A percentile compares a stretch with the other conserved stretches of the same genome.
Conservation (phyloP, 1,140 invertebrate species). For the Saccostrea cuccullata region DNA sequence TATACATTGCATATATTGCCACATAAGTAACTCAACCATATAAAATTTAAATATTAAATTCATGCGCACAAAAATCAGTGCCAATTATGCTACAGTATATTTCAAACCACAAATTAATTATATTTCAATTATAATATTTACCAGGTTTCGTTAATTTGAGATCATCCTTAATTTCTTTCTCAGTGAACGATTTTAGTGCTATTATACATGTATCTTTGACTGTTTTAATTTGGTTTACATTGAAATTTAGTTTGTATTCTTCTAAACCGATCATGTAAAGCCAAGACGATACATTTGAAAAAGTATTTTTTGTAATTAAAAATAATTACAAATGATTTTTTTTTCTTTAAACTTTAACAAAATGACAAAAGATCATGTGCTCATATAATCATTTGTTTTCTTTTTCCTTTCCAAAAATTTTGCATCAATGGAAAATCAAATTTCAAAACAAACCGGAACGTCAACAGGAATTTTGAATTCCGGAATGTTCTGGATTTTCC, state of each 20-base stretch:
- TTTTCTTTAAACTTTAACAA: too few species aligned
- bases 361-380: too few species aligned
- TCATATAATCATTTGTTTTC: too few species aligned
- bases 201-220: constrained; percentile 67
- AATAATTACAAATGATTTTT: too few species aligned
- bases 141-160: constrained; percentile 68
- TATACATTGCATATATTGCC: not conserved
- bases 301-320: not conserved
- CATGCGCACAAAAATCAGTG: not conserved
- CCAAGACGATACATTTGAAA: constrained; percentile 64
- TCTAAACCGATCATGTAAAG: constrained; percentile 63
- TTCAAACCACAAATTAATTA: not conserved
- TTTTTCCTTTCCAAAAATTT: too few species aligned
- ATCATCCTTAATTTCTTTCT: constrained; percentile 64
- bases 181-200: constrained; percentile 63
- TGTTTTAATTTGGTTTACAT: constrained; percentile 61
- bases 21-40: not conserved
- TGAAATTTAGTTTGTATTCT: constrained; percentile 66
- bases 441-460: constrained; percentile 72
- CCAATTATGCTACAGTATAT: not conserved
- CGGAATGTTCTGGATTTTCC: constrained; percentile 38
- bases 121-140: constrained; percentile 28
- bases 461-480: constrained; percentile 70
- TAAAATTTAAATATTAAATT: not conserved
- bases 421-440: too few species aligned